phyloP scores from a whole-genome alignment of 2,113 vertebrate genomes.

The Motacilla tschutschensis region DNA sequence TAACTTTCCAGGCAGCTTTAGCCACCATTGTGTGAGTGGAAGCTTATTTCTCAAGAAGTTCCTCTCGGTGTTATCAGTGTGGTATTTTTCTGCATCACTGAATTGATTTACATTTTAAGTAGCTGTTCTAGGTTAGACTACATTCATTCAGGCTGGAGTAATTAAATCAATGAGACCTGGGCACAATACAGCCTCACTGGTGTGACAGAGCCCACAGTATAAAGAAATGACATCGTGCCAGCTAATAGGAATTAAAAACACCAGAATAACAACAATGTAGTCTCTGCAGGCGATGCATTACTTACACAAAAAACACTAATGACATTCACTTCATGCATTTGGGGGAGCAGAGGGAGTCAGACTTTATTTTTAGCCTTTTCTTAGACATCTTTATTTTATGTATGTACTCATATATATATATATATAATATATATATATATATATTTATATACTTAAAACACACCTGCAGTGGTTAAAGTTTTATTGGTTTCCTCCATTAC shows the following conservation, averaged over 20 bases:
- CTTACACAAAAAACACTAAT: slow-evolving; percentile 55
- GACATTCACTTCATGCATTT: slow-evolving; percentile 17
- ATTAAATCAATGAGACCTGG: slow-evolving; percentile 86
- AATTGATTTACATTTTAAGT: slow-evolving; percentile 86
- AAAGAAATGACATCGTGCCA: slow-evolving; percentile 63
- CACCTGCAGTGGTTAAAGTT: neutral
- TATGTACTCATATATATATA: neutral
- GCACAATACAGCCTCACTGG: slow-evolving; percentile 75
- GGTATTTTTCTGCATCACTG: slow-evolving; percentile 87
- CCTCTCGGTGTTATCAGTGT: slow-evolving; percentile 78
- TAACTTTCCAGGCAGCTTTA: slow-evolving; percentile 56
- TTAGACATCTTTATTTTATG: neutral
- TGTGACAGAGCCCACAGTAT: slow-evolving; percentile 68
- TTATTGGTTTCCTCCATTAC: neutral
- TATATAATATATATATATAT: no score
- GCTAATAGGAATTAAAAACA: slow-evolving; percentile 70
- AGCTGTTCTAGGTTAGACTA: slow-evolving; percentile 76
- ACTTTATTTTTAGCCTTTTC: slow-evolving; percentile 18
- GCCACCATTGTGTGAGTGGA: slow-evolving; percentile 73
- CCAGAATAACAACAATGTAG: slow-evolving; percentile 50
- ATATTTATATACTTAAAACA: neutral
- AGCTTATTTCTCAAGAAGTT: slow-evolving; percentile 73
- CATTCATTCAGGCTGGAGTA: slow-evolving; percentile 78
- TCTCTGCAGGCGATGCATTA: slow-evolving; percentile 42
- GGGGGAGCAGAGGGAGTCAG: neutral